Conservation (phyloP, 2,888 invertebrate species). For the Bugulina stolonifera region DNA sequence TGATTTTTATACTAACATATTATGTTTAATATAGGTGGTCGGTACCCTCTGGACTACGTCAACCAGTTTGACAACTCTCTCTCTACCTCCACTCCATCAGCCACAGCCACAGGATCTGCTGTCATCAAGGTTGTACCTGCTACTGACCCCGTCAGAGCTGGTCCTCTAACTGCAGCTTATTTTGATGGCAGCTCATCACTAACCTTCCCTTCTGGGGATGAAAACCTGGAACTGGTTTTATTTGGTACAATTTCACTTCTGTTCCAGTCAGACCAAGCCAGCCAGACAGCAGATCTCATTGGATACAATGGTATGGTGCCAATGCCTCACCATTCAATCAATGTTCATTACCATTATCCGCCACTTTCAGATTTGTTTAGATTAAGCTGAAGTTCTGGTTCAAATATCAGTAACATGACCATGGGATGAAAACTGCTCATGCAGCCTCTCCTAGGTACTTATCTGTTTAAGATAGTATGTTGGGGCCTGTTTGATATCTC, state of each 20-base stretch:
- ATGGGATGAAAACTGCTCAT: too few species aligned
- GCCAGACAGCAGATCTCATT: not conserved
- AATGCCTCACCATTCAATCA: too few species aligned
- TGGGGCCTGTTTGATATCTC: too few species aligned
- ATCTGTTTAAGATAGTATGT: too few species aligned
- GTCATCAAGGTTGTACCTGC: not conserved
- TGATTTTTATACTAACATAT: too few species aligned
- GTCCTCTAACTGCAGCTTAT: not conserved
- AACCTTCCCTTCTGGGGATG: not conserved
- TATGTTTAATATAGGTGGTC: not conserved
- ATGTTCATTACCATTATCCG: too few species aligned
- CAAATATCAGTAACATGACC: too few species aligned
- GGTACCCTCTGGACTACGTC: not conserved
- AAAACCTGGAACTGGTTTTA: not conserved
- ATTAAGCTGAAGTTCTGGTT: too few species aligned
- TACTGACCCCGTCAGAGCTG: not conserved
- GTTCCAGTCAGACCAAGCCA: not conserved
- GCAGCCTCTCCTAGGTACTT: too few species aligned
- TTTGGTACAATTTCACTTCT: not conserved
- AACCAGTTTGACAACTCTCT: not conserved
- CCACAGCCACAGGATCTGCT: not conserved
- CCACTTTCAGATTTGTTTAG: too few species aligned
- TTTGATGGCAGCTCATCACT: not conserved
- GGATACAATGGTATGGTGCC: not conserved
- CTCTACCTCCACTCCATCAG: not conserved